Conservation (phyloP, 2,888 invertebrate genomes). For the Parapristionchus giblindavisi region DNA sequence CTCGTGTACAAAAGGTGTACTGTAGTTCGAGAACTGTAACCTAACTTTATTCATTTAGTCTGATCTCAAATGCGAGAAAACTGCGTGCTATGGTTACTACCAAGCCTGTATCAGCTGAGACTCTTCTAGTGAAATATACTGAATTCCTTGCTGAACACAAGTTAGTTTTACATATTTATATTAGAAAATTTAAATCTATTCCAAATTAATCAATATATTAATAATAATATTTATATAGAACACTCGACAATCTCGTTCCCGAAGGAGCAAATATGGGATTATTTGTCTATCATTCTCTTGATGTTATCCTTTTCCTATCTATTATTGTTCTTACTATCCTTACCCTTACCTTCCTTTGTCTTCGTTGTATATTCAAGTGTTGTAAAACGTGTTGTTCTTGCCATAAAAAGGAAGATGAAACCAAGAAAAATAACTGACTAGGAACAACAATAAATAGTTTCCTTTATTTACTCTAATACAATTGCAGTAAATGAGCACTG, state of each 20-base stretch:
- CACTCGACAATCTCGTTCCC: conserved; percentile 41
- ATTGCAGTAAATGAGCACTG: too few relatives aligned
- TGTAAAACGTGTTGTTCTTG: not conserved
- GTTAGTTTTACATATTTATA: not conserved
- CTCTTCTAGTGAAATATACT: conserved; percentile 54
- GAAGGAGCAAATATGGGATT: conserved; percentile 52
- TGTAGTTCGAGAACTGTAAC: not conserved
- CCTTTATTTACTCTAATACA: too few relatives aligned
- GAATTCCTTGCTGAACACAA: conserved; percentile 58
- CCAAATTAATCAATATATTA: too few relatives aligned
- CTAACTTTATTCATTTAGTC: not conserved
- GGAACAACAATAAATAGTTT: too few relatives aligned
- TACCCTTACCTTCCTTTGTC: not conserved
- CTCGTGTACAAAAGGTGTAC: too few relatives aligned
- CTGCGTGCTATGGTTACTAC: conserved; percentile 53
- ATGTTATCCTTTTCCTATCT: conserved; percentile 48
- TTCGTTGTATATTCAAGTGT: not conserved
- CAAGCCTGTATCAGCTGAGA: conserved; percentile 53
- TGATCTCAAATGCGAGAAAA: conserved; percentile 40
- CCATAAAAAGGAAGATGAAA: not conserved
- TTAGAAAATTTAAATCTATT: too few relatives aligned
- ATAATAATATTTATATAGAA: not conserved
- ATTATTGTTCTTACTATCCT: not conserved
- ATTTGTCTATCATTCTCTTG: conserved; percentile 57
- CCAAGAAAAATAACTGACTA: conserved; percentile 4